Conservation (phyloP, 1,140 invertebrate species). For the Drosophila navojoa region DNA sequence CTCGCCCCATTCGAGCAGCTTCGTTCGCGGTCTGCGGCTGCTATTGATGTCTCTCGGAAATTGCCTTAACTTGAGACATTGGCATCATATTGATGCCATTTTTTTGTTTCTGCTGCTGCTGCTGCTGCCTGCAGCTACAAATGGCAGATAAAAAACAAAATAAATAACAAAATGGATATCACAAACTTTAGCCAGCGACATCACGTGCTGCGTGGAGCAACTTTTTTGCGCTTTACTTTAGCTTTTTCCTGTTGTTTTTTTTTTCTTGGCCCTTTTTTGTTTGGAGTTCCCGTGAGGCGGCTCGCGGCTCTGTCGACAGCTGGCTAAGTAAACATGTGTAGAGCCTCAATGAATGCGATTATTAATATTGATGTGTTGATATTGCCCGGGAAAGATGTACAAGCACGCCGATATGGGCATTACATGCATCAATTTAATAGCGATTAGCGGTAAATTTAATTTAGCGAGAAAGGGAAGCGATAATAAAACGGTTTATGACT, state of each 20-base stretch:
- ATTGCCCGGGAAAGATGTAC: conserved; percentile 7
- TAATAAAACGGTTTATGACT: too few species aligned
- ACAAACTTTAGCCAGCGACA: conserved; percentile 33
- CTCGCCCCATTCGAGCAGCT: background rate
- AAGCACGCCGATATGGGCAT: background rate
- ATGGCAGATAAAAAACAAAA: conserved; percentile 22
- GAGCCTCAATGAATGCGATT: conserved; percentile 50
- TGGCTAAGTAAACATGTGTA: conserved; percentile 53
- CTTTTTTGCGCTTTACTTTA: conserved; percentile 23
- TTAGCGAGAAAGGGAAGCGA: background rate
- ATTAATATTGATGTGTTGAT: conserved; percentile 28
- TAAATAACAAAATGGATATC: conserved; percentile 12
- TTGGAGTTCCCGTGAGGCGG: background rate
- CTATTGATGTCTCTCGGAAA: conserved; percentile 24
- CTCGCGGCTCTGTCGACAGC: conserved; percentile 62
- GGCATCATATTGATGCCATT: conserved; percentile 43
- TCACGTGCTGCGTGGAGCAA: conserved; percentile 35
- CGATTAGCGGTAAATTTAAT: conserved; percentile 1
- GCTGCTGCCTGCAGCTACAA: conserved; percentile 20
- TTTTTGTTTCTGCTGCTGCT: background rate
- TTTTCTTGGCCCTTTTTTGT: background rate
- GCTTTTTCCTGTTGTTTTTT: too few species aligned
- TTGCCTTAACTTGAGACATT: conserved; percentile 45
- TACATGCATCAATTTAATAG: background rate
- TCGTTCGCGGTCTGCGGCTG: conserved; percentile 15